phyloP scores from a whole-genome alignment of 2,888 invertebrate genomes.

The Oxycera nigricornis region DNA sequence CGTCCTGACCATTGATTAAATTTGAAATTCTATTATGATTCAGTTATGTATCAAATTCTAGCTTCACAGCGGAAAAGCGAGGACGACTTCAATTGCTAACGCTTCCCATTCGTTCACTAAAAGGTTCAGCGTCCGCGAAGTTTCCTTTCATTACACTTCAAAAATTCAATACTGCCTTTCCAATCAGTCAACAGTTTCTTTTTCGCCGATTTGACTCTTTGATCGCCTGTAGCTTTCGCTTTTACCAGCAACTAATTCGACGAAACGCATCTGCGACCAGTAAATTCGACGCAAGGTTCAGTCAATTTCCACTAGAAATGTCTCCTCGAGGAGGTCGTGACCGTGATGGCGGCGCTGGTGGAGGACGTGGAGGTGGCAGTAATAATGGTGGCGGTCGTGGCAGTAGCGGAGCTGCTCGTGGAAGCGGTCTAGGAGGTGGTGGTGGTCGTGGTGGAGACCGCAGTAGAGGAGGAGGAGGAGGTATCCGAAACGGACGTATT shows the following conservation, averaged over 20 bases:
- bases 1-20: background rate
- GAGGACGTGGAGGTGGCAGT: slow-evolving; percentile 47
- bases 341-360: slow-evolving; percentile 40
- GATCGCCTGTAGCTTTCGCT: too few species aligned
- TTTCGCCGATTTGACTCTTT: background rate
- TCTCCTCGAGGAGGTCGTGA: slow-evolving; percentile 46
- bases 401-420: slow-evolving; percentile 32
- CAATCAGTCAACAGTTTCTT: background rate
- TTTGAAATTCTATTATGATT: slow-evolving; percentile 18
- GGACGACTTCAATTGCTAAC: slow-evolving; percentile 1
- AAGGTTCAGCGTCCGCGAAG: background rate
- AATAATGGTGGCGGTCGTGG: slow-evolving; percentile 47
- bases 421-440: slow-evolving; percentile 49
- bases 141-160: too few species aligned
- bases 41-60: slow-evolving; percentile 31
- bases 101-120: background rate
- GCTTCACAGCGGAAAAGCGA: slow-evolving; percentile 16
- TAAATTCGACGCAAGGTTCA: background rate
- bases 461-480: slow-evolving; percentile 16
- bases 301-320: slow-evolving; percentile 7
- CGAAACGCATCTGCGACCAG: background rate
- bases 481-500: slow-evolving; percentile 73
- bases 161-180: background rate
- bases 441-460: slow-evolving; percentile 45
- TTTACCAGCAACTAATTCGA: too few species aligned